These are phyloP conservation scores for Quadroppia sp. DNA, from an alignment of 2,888 invertebrate genomes.

Conservation along the genomic window DNA sequence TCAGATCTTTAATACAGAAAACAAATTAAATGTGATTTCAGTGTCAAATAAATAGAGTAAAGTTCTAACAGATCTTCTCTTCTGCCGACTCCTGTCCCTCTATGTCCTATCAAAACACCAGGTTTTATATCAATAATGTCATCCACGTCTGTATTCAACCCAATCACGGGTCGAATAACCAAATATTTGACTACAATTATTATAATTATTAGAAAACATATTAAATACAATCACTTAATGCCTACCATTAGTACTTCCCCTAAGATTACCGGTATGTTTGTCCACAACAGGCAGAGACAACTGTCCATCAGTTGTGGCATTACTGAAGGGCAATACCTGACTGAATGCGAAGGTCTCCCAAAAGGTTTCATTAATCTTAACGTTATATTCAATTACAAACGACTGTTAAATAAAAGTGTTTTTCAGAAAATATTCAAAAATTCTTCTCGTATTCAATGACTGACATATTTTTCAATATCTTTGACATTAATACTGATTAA, in stretches of 20 bases:
- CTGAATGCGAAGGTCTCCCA: not conserved
- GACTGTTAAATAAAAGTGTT: not conserved
- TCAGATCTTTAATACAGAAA: conserved; percentile 44
- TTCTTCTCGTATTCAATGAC: not conserved
- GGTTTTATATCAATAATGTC: conserved; percentile 26
- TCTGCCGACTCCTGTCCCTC: conserved; percentile 37
- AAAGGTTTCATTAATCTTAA: too few species aligned
- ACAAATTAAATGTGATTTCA: not conserved
- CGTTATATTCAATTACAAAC: not conserved
- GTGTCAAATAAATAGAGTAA: not conserved
- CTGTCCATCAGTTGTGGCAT: not conserved
- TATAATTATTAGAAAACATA: too few species aligned
- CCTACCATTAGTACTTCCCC: not conserved
- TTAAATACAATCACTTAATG: too few species aligned
- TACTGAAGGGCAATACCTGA: not conserved
- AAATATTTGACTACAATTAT: conserved; percentile 28
- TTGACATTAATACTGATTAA: conserved; percentile 6
- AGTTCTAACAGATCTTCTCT: conserved; percentile 34
- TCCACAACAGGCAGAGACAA: not conserved
- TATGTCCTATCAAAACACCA: conserved; percentile 15
- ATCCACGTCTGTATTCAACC: conserved; percentile 1
- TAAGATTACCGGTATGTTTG: not conserved
- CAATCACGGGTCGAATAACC: conserved; percentile 9
- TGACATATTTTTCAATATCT: not conserved
- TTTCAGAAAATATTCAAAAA: not conserved